phyloP scores from a whole-genome alignment of 2,113 vertebrate genomes.

The Rattus rattus region DNA sequence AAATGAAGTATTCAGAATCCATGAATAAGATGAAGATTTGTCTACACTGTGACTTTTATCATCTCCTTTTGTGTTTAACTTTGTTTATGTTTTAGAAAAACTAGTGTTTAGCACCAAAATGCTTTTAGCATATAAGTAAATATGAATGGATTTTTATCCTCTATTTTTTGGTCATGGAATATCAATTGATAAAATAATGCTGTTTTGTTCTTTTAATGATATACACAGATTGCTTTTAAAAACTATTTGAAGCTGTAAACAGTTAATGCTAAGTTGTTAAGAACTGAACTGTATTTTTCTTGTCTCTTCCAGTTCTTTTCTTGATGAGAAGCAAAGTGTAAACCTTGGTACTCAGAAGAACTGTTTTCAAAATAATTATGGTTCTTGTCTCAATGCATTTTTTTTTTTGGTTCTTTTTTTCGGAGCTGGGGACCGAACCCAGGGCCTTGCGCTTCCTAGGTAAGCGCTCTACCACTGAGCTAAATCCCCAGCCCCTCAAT shows the following conservation, averaged over 20 bases:
- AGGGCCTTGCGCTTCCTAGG: no score
- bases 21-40: background rate
- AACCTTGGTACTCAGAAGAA: background rate
- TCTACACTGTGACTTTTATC: background rate
- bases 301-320: background rate
- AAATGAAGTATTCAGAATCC: background rate
- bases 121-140: background rate
- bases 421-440: no score
- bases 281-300: background rate
- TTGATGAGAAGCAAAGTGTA: background rate
- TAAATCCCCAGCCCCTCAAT: no score
- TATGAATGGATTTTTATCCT: background rate
- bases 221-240: background rate
- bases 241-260: background rate
- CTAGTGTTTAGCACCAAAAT: background rate
- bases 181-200: background rate
- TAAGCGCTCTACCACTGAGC: no score
- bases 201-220: background rate
- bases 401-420: no score
- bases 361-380: background rate
- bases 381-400: background rate
- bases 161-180: background rate
- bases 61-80: background rate
- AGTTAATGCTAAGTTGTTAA: background rate
- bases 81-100: conserved; percentile 2